Conservation (phyloP, 2,113 vertebrate species). For the Camarhynchus parvulus region DNA sequence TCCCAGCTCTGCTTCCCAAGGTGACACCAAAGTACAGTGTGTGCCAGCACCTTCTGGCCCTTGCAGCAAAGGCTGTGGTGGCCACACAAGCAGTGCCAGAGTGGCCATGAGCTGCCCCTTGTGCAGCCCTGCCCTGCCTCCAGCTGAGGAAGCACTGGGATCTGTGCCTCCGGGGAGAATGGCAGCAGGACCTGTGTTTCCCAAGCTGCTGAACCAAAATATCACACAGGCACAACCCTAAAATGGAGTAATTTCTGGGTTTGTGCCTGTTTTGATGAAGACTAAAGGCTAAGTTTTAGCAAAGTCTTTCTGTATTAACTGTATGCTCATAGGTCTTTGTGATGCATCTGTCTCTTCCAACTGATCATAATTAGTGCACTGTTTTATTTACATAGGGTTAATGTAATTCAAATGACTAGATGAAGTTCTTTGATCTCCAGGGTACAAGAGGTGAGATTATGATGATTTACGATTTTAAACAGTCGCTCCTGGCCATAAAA, state of each 20-base stretch:
- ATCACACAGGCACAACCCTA: background rate
- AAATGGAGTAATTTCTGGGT: background rate
- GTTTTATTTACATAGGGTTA: slow-evolving; percentile 8
- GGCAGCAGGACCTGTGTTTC: background rate
- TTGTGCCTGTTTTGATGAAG: background rate
- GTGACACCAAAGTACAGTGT: accelerated
- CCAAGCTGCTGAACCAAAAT: background rate
- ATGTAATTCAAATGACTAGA: slow-evolving; percentile 19
- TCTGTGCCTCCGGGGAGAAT: background rate
- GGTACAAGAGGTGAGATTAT: background rate
- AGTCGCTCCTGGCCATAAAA: slow-evolving; percentile 29
- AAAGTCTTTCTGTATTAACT: background rate
- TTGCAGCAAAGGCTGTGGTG: background rate
- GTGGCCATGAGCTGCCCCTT: background rate
- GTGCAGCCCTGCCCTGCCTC: background rate
- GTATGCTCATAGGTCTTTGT: background rate
- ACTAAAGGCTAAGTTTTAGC: background rate
- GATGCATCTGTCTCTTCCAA: background rate
- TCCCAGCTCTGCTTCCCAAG: background rate
- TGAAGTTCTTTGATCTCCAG: slow-evolving; percentile 27
- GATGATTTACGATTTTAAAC: slow-evolving; percentile 1
- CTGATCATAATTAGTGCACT: background rate
- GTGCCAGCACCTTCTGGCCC: background rate
- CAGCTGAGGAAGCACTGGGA: background rate
- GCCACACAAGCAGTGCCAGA: background rate